These are phyloP conservation scores for Aphrophora alni DNA, from an alignment of 2,888 invertebrate species.

Conservation along the genomic window DNA sequence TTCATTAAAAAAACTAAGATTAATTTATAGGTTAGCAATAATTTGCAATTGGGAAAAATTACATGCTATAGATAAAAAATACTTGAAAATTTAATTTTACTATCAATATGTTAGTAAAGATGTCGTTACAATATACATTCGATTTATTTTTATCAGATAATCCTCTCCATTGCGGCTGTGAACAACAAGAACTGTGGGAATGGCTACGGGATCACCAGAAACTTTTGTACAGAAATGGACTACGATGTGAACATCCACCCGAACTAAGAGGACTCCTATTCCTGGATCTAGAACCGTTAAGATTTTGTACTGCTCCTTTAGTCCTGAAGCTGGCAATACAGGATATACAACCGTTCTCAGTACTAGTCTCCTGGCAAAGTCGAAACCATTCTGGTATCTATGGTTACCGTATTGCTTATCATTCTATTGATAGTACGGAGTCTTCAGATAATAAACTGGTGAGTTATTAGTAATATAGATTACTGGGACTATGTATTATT, in stretches of 20 bases:
- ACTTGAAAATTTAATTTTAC: no score
- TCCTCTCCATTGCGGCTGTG: slow-evolving; percentile 87
- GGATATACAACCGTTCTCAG: slow-evolving; percentile 74
- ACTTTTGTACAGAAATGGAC: slow-evolving; percentile 57
- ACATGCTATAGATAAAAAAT: no score
- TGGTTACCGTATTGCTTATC: slow-evolving; percentile 86
- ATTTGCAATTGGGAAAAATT: no score
- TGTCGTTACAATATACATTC: no score
- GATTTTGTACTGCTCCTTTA: slow-evolving; percentile 83
- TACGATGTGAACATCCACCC: slow-evolving; percentile 83
- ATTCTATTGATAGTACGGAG: slow-evolving; percentile 66
- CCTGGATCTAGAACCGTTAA: slow-evolving; percentile 76
- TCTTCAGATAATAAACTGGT: slow-evolving; percentile 10
- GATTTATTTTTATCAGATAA: slow-evolving; percentile 67
- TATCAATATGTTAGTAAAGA: no score
- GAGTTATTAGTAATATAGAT: no score
- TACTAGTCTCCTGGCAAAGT: slow-evolving; percentile 87
- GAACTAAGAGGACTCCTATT: slow-evolving; percentile 77
- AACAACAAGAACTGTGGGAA: slow-evolving; percentile 88
- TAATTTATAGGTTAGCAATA: no score
- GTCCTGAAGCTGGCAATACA: slow-evolving; percentile 83
- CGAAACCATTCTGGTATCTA: slow-evolving; percentile 83
- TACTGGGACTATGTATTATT: no score
- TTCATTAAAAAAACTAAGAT: no score
- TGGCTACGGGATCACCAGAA: slow-evolving; percentile 90